Base-by-base conservation (phyloP, 2,797 vertebrate species). In the Gymnothorax javanicus region DNA sequence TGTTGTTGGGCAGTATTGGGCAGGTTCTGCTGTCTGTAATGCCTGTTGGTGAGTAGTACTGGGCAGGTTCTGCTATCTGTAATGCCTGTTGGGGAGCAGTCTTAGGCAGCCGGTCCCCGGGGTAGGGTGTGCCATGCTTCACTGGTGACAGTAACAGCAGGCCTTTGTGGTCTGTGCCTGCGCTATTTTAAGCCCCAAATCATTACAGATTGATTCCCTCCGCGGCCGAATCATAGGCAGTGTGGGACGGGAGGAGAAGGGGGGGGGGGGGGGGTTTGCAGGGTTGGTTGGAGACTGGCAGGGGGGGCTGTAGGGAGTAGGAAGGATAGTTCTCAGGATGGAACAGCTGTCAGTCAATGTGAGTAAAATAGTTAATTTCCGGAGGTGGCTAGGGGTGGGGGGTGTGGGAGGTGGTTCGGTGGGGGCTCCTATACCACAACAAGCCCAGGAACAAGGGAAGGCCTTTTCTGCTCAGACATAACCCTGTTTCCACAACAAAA, bases 141-240 rank as follows among this genome's bases (percentile, higher is more conserved):
- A 84, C 84, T 67, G 89, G 90, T 90, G 89, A 89, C 88, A 87
- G 90, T 91, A 84, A 89, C 87, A 87, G 79, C 86, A 90, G 91
- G 91, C 92, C 91, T 90, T 92, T 90, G 88, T 93, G 93, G 93
- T 94, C 93, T 94, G 92, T 94, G 93, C 92, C 93, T 92, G 87
- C 84, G 92, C 92, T 96, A 96, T 96, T 96, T 96, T 94, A 95
- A 95, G 93, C 91, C 92, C 93, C 92, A 92, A 91, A 94, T 95
- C 94, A 96, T 95, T 95, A 94, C 94, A 94, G 93, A 95, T 95
- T 95, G 95, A 95, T 95, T 94, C 94, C 94, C 95, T 89, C 87
- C 92, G 93, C 93, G 93, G 91, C 90, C 89, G 92, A 64, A 90
- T 91, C 91, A 90, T 54, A 20, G 87, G 89, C 69, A 85, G 84